A percentile compares a stretch with the other conserved stretches of the same genome.
Conservation (phyloP, 2,797 vertebrate genomes). For the Jordanella pulchra region DNA sequence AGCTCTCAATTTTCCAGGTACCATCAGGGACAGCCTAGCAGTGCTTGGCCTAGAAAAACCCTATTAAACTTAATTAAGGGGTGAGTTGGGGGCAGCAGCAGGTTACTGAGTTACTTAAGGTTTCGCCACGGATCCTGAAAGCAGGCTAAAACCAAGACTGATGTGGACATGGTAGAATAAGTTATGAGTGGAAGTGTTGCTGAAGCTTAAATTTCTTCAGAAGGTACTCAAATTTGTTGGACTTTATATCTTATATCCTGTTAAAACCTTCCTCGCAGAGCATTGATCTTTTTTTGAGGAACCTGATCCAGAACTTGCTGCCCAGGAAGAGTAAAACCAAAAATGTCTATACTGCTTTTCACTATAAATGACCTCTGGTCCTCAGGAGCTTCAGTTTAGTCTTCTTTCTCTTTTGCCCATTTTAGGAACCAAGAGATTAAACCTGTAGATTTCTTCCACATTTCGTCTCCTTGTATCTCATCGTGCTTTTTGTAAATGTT, state of each 20-base stretch:
- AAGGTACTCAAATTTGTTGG: not conserved
- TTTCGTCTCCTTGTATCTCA: conserved; percentile 21
- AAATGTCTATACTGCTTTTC: not conserved
- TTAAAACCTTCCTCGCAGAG: conserved; percentile 1
- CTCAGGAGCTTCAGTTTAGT: not conserved
- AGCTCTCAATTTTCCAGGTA: not conserved
- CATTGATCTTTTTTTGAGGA: not conserved
- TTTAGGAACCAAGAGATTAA: not conserved
- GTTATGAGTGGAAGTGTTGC: not conserved
- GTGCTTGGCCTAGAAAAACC: not conserved
- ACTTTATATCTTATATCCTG: not conserved
- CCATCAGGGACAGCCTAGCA: not conserved
- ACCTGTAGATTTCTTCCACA: conserved; percentile 11
- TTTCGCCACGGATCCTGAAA: not conserved
- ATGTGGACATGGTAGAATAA: not conserved
- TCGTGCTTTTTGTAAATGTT: conserved; percentile 19
- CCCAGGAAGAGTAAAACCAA: not conserved
- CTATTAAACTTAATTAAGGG: not conserved
- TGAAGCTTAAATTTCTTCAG: not conserved
- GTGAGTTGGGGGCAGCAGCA: not conserved
- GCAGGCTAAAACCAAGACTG: not conserved
- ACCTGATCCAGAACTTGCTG: not conserved
- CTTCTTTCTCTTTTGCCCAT: not conserved
- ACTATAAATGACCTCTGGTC: not conserved
- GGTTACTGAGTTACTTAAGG: not conserved